Evolutionary conservation across 2,888 invertebrate species (phyloP).

Genomic region (Gortyna flavago): DNA sequence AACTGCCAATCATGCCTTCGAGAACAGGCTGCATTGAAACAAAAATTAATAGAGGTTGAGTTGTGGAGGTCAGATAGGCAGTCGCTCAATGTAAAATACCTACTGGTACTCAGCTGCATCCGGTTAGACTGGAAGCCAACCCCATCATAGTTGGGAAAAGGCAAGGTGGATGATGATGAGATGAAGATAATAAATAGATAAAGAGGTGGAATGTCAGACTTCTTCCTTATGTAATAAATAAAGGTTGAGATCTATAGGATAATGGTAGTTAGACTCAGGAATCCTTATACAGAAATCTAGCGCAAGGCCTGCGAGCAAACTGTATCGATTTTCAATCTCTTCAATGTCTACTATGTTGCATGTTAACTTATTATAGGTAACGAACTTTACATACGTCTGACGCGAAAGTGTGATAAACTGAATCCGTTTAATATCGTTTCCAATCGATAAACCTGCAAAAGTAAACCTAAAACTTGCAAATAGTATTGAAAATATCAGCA

Average conservation of each 20-base stretch:
- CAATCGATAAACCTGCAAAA: neutral
- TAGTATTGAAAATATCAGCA: neutral
- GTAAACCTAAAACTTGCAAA: neutral
- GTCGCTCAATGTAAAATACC: neutral
- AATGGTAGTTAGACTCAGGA: constrained; percentile 14
- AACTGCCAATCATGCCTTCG: neutral
- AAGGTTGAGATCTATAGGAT: neutral
- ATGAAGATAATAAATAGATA: neutral
- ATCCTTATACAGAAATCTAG: constrained; percentile 40
- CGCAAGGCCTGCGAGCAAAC: constrained; percentile 26
- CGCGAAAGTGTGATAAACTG: neutral
- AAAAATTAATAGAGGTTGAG: neutral
- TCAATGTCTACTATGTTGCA: neutral
- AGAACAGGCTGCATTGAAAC: neutral
- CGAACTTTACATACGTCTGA: neutral
- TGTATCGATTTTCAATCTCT: constrained; percentile 29
- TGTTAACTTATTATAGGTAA: neutral
- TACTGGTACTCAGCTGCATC: neutral
- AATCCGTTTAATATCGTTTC: neutral
- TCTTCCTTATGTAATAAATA: neutral
- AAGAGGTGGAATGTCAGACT: neutral
- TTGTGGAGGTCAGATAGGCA: neutral
- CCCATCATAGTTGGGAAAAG: neutral
- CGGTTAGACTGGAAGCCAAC: neutral
- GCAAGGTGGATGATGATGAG: neutral